Evolutionary conservation across 2,888 invertebrate species (phyloP), one percentile per base, ranked within the genome.

Genomic region (Diaphora mendica): DNA sequence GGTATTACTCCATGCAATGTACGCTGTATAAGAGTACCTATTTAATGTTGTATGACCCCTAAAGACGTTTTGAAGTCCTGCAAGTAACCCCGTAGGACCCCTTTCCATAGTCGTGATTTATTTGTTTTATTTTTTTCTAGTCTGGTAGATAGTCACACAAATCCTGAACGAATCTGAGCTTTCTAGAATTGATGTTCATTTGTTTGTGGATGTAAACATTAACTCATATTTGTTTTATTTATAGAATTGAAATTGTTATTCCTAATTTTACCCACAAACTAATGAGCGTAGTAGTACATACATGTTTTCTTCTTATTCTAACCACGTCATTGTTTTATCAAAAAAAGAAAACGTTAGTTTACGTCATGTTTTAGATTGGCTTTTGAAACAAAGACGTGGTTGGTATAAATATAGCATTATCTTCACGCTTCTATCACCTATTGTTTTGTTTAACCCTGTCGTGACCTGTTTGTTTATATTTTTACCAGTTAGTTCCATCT

Each of bases 151-250:
- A 89, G 89, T 88, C 86, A 91, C 91, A 91, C 91, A 91, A 87
- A 85, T 92, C 93, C 94, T 95, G 94, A 92, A 92, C 91, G 94
- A 93, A 90, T 93, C 94, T 95, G 95, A 94, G 95, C 93, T 91
- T 92, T 90, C 89, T 91, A 92, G 91, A 84, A 88, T 62, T 82
- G 88, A 89, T 86, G 91, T 91, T 93, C 91, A 91, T 92, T 93
- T 89, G 79, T 92, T 94, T 94, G 93, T 93, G 93, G 90, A 82
- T 78, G 73, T 74, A 17, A 68, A 77, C 82, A 75, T 68, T 73
- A 44, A 67, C 30, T 59, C 1, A 71, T 51, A 55, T 70, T 42
- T 9, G 48, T 44, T 48, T 71, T 30, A 71, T 23, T 35, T 39
- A 30, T 23, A 51, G 23, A 51, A 20, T 55, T 17, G 33, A 5